Evolutionary conservation across 2,888 invertebrate species (phyloP), one percentile per base, ranked within the genome.

Genomic region (Lutraria lutraria): DNA sequence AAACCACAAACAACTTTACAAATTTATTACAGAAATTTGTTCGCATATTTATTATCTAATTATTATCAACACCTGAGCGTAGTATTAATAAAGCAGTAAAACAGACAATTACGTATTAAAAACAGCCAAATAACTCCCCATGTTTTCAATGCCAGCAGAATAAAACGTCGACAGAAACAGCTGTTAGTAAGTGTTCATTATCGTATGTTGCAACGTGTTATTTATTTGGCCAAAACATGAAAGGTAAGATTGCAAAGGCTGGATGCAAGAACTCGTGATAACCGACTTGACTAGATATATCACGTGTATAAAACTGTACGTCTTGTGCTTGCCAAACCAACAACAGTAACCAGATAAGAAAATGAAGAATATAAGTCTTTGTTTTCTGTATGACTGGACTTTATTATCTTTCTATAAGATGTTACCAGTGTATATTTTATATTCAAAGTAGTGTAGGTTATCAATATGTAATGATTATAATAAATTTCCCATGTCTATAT

Each of bases 1-100:
- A 12, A 54, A 31, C 52, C 54, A 19, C n/a, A 43, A 52, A 52
- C 25, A 53, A 53, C 54, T 34, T 53, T 52, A 81, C 25, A 19
- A 0, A 53, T 60, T 76, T 85, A 79, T 85, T 43, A 79, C 25
- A 56, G 56, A 80, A 31, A 31, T 85, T 85, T 85, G 79, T 85
- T 80, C 43, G 80, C 79, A 56, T 60, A 85, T 79, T 88, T 83
- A 88, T 76, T 86, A 83, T 68, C 83, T 82, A 79, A 85, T 85
- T 82, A 88, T 86, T 79, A 34, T 52, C 54, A 82, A 88, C 88
- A 86, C 88, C 88, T 88, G 88, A 88, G 85, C 82, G 83, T 56
- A 52, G 68, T 83, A 82, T 83, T 31, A 56, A 34, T 34, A 34
- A 80, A n/a, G 54, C 76, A 72, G 25, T 84, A 76, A 84, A 84